These are phyloP conservation scores for Ips nitidus DNA, from an alignment of 1,140 invertebrate genomes.

Conservation along the genomic window DNA sequence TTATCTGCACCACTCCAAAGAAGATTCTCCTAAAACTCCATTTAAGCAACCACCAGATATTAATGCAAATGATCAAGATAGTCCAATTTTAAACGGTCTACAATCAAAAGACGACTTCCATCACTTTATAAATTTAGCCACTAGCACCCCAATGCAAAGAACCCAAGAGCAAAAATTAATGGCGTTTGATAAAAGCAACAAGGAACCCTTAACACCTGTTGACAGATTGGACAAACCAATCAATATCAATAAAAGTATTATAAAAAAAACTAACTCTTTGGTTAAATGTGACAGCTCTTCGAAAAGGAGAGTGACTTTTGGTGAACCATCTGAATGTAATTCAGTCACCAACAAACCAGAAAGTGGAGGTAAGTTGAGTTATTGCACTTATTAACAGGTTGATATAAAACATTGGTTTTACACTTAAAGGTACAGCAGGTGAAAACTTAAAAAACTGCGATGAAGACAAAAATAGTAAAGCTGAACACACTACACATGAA, in stretches of 20 bases:
- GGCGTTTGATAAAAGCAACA: constrained; percentile 25
- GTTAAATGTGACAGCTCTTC: constrained; percentile 16
- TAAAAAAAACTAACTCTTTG: constrained; percentile 20
- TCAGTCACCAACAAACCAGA: constrained; percentile 1
- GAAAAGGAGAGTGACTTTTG: constrained; percentile 41
- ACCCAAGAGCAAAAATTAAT: constrained; percentile 16
- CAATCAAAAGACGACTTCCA: constrained; percentile 18
- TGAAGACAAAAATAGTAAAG: no score
- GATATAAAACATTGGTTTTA: no score
- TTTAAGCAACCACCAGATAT: constrained; percentile 9
- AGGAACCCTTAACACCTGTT: constrained; percentile 37
- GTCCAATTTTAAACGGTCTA: constrained; percentile 21
- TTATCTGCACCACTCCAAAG: constrained; percentile 12
- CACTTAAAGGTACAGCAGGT: no score
- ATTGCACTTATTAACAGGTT: no score
- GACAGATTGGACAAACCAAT: constrained; percentile 16
- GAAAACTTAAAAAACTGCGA: no score
- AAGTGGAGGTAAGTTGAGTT: background rate
- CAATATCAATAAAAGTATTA: constrained; percentile 25
- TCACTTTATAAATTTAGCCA: constrained; percentile 26
- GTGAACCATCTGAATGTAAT: constrained; percentile 25
- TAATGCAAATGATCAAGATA: constrained; percentile 17
- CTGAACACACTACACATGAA: no score
- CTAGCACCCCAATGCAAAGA: constrained; percentile 42
- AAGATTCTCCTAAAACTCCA: constrained; percentile 33